A percentile compares a stretch with the other conserved stretches of the same genome.
These are phyloP conservation scores for Oryzias curvinotus DNA, from an alignment of 2,113 vertebrate genomes.

Conservation along the genomic window DNA sequence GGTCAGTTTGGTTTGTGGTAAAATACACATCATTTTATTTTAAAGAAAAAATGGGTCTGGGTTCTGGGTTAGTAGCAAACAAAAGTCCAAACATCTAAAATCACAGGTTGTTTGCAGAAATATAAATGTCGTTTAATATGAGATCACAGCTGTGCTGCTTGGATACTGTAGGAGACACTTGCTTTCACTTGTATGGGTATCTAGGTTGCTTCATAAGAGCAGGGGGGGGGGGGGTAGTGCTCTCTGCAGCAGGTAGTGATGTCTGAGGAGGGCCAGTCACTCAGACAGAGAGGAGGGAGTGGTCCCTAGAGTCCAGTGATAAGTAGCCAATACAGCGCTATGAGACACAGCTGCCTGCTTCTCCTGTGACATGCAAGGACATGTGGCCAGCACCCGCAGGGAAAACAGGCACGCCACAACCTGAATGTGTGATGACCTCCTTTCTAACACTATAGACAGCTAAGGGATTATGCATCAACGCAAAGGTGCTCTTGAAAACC, in stretches of 20 bases:
- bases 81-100: no score
- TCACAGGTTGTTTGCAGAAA: no score
- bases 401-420: slow-evolving; percentile 45
- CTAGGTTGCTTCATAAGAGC: slow-evolving; percentile 36
- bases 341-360: slow-evolving; percentile 63
- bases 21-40: no score
- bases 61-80: no score
- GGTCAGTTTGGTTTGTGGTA: no score
- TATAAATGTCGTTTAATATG: no score
- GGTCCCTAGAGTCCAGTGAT: slow-evolving; percentile 73
- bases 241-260: slow-evolving; percentile 32
- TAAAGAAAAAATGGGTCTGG: no score
- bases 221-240: slow-evolving; percentile 10
- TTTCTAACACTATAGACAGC: slow-evolving; percentile 28
- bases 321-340: slow-evolving; percentile 66
- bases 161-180: slow-evolving; percentile 10
- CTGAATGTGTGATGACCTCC: slow-evolving; percentile 40
- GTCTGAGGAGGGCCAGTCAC: slow-evolving; percentile 37
- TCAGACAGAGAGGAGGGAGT: slow-evolving; percentile 46
- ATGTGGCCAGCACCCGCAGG: slow-evolving; percentile 56
- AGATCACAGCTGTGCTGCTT: no score
- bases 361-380: slow-evolving; percentile 71
- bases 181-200: slow-evolving; percentile 14
- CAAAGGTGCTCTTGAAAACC: neutral
- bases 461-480: neutral